Base-by-base conservation (phyloP, 2,113 vertebrate genomes). In the Neomonachus schauinslandi region DNA sequence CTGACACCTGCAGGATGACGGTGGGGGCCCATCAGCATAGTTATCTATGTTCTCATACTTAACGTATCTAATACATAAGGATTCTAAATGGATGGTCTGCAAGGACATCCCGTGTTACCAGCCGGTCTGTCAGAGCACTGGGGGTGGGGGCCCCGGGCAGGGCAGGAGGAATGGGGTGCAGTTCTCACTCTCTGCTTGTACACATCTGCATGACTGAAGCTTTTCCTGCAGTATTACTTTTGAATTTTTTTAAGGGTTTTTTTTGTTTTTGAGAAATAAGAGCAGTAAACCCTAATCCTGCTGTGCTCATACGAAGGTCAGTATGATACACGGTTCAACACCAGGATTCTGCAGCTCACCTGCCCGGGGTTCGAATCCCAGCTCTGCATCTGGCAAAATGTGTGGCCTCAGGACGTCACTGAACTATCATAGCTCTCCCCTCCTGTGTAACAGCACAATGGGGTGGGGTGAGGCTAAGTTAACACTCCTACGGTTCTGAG, bases 131-230 rank as follows among this genome's bases (percentile, higher is more conserved):
- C 83, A 36, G 81, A 36, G 72, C 42, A 13, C 4, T 4, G 5
- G 22, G 7, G 0, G 14, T 36, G 49, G 28, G 71, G 14, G 42
- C 42, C 26, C 7, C 0, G 14, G 16, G 42, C 72, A 9, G 42
- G 15, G 42, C 13, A 7, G 15, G 26, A 26, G 74, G 14, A 3
- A 1, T 4, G 74, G 4, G 8, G 10, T 16, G 12, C 4, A 1
- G 7, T 5, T 36, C 49, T 46, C 36, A 18, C 24, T 26, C 81
- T 79, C 55, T n/a, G 18, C 79, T 84, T 82, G 8, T 13, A 28
- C 3, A 1, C n/a, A 49, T 19, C 9, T 53, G 36, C 15, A 21
- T 59, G n/a, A 51, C 55, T 28, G 21, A 71, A 83, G 49, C 31
- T 33, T 14, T 76, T 57, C 57, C 85, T 46, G 21, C 7, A 16